Evolutionary conservation across 2,888 invertebrate species (phyloP).

Genomic region (Spisula subtruncata): DNA sequence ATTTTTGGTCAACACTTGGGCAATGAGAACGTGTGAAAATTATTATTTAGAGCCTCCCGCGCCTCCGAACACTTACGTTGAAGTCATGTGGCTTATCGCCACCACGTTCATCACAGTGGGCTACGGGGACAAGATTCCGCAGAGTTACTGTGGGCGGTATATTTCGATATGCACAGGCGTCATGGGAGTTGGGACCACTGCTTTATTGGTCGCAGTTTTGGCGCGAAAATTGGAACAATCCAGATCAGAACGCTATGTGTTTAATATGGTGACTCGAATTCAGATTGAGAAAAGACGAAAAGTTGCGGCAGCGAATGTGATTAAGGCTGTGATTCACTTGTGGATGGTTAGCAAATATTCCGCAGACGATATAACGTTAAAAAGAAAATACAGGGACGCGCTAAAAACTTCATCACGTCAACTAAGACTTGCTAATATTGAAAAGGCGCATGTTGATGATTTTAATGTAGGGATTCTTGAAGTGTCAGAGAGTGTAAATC

Average conservation of each 20-base stretch:
- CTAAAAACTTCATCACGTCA: slow-evolving; percentile 74
- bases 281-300: slow-evolving; percentile 79
- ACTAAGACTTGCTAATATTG: slow-evolving; percentile 73
- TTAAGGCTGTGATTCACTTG: slow-evolving; percentile 77
- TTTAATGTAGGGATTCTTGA: slow-evolving; percentile 81
- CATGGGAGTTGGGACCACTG: slow-evolving; percentile 82
- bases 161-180: slow-evolving; percentile 80
- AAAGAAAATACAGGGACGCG: slow-evolving; percentile 69
- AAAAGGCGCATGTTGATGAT: slow-evolving; percentile 78
- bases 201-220: slow-evolving; percentile 82
- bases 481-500: slow-evolving; percentile 78
- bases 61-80: slow-evolving; percentile 72
- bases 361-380: slow-evolving; percentile 56
- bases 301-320: slow-evolving; percentile 80
- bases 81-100: slow-evolving; percentile 83
- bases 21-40: slow-evolving; percentile 83
- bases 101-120: slow-evolving; percentile 84
- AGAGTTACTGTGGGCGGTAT: slow-evolving; percentile 83
- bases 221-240: slow-evolving; percentile 82
- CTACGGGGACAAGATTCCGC: slow-evolving; percentile 82
- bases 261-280: slow-evolving; percentile 81
- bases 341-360: slow-evolving; percentile 71
- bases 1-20: slow-evolving; percentile 80
- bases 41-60: slow-evolving; percentile 74
- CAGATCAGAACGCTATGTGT: slow-evolving; percentile 80